Base-by-base conservation (phyloP, 2,797 vertebrate species). In the Anabacerthia variegaticeps region DNA sequence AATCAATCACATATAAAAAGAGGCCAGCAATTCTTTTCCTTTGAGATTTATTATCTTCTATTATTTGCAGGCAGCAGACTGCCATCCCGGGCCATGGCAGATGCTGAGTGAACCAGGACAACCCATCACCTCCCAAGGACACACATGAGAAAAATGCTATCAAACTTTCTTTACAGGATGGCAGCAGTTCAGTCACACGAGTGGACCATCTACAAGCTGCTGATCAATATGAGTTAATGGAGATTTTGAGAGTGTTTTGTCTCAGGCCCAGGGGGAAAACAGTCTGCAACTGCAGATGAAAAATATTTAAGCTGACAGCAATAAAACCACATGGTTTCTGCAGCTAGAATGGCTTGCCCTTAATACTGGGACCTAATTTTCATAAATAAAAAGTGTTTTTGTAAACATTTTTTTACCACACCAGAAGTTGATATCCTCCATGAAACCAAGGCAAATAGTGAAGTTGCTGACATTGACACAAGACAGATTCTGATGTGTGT, bases 91-190 rank as follows among this genome's bases (percentile, higher is more conserved):
- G 51, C 59, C 36, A 85, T 56, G 78, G 92, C 5, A 4, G 63
- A 59, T 75, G 32, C 44, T 62, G 49, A 72, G 30, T 28, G 52
- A 81, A 44, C 37, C 12, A 44, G 58, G 55, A 74, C 26, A 71
- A 59, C 58, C 20, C 44, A 52, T 51, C 72, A 46, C 15, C n/a
- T 88, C 23, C 37, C 30, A 89, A 74, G 62, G 69, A 43, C 62
- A 23, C 0, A 0, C 21, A 58, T 0, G 0, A 89, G 32, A 74
- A 30, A 93, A 91, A 63, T n/a, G 7, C 28, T 52, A 12, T 34
- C 28, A 72, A 24, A 39, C 4, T 75, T 74, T 34, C 52, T 37
- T 48, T 34, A 18, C 34, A 41, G 11, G 32, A 22, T n/a, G 68
- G 48, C 44, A 66, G 62, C 74, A 41, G 30, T 23, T 83, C 52